A percentile compares a stretch with the other conserved stretches of the same genome.
These are phyloP conservation scores for Parus major DNA, from an alignment of 2,113 vertebrate species.

Conservation along the genomic window DNA sequence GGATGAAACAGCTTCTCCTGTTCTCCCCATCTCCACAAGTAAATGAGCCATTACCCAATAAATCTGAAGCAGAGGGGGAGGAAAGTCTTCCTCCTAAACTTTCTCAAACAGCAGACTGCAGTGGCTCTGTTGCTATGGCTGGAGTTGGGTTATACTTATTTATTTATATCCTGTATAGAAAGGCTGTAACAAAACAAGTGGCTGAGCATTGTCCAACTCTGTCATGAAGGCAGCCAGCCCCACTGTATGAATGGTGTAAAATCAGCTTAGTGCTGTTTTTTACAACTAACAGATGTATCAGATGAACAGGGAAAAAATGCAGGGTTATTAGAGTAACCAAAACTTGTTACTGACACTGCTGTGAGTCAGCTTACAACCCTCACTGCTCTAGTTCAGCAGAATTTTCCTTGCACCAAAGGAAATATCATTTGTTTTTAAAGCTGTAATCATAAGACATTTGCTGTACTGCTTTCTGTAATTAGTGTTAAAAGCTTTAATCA, in stretches of 20 bases:
- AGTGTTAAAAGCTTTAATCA: background rate
- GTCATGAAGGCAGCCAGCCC: background rate
- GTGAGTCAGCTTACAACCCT: background rate
- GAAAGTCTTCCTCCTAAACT: background rate
- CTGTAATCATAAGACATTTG: background rate
- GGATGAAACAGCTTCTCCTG: background rate
- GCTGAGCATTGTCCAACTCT: background rate
- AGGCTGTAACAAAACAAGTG: background rate
- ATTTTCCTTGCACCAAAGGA: background rate
- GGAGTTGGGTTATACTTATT: background rate
- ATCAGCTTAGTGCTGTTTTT: background rate
- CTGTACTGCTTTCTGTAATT: background rate
- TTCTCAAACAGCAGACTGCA: background rate
- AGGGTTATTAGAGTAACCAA: background rate
- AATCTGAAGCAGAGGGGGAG: background rate
- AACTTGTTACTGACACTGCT: background rate
- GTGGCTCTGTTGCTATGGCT: background rate
- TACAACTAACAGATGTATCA: background rate
- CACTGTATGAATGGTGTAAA: background rate
- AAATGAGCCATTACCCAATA: background rate
- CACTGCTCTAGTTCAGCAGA: background rate
- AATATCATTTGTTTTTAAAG: background rate
- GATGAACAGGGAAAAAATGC: background rate
- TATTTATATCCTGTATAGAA: background rate
- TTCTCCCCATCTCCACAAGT: background rate